A percentile compares a stretch with the other conserved stretches of the same genome.
Conservation (phyloP, 2,797 vertebrate genomes). For the Lindbergichthys nudifrons region DNA sequence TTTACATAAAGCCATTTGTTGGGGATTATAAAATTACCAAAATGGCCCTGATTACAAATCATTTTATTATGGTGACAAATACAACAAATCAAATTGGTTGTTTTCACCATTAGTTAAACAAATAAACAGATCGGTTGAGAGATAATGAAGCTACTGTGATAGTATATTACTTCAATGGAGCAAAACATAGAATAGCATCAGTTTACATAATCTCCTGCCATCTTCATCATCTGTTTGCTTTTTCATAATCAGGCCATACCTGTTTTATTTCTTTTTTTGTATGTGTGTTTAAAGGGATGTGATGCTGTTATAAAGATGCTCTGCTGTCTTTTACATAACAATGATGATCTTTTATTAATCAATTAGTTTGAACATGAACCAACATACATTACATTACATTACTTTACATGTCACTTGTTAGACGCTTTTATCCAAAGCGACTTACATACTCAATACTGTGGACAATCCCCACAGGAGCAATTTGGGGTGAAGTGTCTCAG, state of each 20-base stretch:
- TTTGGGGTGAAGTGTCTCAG: no score
- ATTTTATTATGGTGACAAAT: not conserved
- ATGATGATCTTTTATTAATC: no score
- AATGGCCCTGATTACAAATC: not conserved
- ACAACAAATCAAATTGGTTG: no score
- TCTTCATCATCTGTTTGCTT: constrained; percentile 5
- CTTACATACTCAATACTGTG: no score
- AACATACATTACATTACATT: no score
- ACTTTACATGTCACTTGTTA: no score
- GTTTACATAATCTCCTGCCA: constrained; percentile 9
- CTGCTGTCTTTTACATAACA: no score
- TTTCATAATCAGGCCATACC: constrained; percentile 11
- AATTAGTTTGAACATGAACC: not conserved
- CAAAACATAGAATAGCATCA: constrained; percentile 9
- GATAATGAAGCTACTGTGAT: constrained; percentile 15
- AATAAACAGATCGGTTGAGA: not conserved
- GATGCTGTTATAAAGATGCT: no score
- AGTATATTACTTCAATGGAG: not conserved
- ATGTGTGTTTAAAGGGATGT: no score
- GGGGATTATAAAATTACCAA: not conserved
- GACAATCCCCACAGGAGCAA: no score
- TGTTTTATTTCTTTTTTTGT: not conserved
- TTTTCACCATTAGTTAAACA: not conserved
- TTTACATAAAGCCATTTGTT: not conserved
- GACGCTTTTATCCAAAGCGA: no score